A percentile compares a stretch with the other conserved stretches of the same genome.
Evolutionary conservation across 2,797 vertebrate genomes (phyloP).

Genomic region (Bovichtus variegatus): DNA sequence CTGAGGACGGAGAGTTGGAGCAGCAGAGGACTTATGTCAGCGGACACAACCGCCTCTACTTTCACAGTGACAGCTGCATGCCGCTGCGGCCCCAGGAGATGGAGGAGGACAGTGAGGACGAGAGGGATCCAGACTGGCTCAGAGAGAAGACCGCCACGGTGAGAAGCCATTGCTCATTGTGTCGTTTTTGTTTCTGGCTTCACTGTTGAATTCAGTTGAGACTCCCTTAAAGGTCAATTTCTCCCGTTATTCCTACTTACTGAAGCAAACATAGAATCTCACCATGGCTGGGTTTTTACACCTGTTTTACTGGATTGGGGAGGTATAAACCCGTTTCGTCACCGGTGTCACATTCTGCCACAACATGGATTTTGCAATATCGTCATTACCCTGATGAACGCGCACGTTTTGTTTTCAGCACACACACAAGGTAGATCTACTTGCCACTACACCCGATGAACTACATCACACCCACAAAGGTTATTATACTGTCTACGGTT

Average conservation of each 20-base stretch:
- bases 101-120: conserved; percentile 98
- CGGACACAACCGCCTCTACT: conserved; percentile 98
- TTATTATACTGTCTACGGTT: too few relatives aligned
- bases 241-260: not conserved
- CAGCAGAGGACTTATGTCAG: conserved; percentile 97
- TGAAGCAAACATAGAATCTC: not conserved
- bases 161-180: conserved; percentile 56
- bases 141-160: conserved; percentile 98
- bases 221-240: not conserved
- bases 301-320: not conserved
- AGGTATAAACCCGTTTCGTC: too few relatives aligned
- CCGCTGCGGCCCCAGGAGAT: conserved; percentile 98
- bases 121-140: conserved; percentile 97
- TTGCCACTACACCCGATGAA: too few relatives aligned
- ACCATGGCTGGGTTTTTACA: not conserved
- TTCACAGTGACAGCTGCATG: conserved; percentile 98
- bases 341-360: too few relatives aligned
- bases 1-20: conserved; percentile 96
- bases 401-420: too few relatives aligned
- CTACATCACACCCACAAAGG: too few relatives aligned
- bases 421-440: too few relatives aligned
- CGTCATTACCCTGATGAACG: too few relatives aligned
- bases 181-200: not conserved
- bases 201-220: not conserved
- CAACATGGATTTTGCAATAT: too few relatives aligned